Evolutionary conservation across 2,888 invertebrate species (phyloP), one percentile per base, ranked within the genome.

Genomic region (Drosophila borborema): DNA sequence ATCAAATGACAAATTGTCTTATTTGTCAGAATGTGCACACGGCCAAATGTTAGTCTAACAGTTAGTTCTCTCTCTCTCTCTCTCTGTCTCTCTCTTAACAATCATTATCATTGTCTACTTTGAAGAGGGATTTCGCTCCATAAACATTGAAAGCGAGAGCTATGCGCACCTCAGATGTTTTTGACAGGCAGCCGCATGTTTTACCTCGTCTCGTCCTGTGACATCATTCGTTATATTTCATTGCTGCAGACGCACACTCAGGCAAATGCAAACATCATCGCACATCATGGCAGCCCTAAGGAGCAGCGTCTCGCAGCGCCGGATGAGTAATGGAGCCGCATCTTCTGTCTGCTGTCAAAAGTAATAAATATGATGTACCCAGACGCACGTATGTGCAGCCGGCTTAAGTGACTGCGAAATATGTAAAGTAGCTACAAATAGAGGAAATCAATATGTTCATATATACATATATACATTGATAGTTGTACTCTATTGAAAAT

Each of bases 1-100:
- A 82, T 61, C 64, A 80, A 86, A 90, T 88, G 90, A 89, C 88
- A 90, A 89, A 89, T 90, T 86, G 90, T 88, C 85, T 89, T 88
- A 88, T 90, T 78, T 81, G 83, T 88, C 89, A 76, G 69, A 53
- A 58, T 23, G 58, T 38, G 59, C 23, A 36, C 54, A 36, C 54
- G 5, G 48, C 38, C 46, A 60, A 71, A 51, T 51, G 61, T 65
- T 60, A 71, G 65, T 54, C 60, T 54, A 49, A 74, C 70, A 64
- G 65, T 64, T 36, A 58, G 31, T 14, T 2, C 51, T 6, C 14
- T 18, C 38, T 38, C 38, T 38, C 38, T n/a, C 40, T 7, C 41
- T 6, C 16, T 40, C 51, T 12, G 7, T 7, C 34, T 18, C 23
- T 7, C 34, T 18, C 23, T 40, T n/a, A 72, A 75, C 85, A 80